Conservation (phyloP, 2,113 vertebrate genomes). For the Thomomys bottae region DNA sequence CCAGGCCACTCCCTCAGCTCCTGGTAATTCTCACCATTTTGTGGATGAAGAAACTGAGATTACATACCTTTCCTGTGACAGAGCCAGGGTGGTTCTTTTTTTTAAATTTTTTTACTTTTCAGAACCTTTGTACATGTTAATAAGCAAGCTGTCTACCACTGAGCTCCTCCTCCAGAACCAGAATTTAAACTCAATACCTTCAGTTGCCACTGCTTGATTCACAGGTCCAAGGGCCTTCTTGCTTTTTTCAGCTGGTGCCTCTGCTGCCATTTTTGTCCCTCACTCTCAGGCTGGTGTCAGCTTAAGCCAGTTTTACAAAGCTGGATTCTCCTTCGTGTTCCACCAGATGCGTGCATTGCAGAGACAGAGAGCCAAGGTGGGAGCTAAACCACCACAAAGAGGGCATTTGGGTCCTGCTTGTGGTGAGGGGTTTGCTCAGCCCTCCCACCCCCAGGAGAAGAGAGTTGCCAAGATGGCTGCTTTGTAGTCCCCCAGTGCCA, state of each 20-base stretch:
- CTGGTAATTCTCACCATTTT: not conserved
- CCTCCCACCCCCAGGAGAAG: not conserved
- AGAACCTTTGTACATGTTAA: not conserved
- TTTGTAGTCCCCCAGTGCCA: not conserved
- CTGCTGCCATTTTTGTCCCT: not conserved
- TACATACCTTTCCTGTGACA: not conserved
- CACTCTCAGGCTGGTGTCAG: not conserved
- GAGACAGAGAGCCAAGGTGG: not conserved
- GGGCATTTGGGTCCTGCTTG: not conserved
- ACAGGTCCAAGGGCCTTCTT: not conserved
- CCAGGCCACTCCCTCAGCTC: not conserved
- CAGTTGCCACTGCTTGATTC: not conserved
- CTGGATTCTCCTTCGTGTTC: not conserved
- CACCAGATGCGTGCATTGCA: not conserved
- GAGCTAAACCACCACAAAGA: not conserved
- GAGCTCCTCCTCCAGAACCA: not conserved
- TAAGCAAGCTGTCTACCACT: not conserved
- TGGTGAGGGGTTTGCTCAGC: not conserved
- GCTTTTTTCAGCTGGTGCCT: not conserved
- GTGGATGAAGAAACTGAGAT: conserved; percentile 5
- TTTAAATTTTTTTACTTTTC: not conserved
- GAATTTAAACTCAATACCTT: not conserved
- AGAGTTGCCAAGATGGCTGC: not conserved
- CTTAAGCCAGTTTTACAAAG: not conserved
- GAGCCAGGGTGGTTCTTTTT: not conserved